Evolutionary conservation across 2,113 vertebrate species (phyloP), one percentile per base, ranked within the genome.

Genomic region (Ahaetulla prasina): DNA sequence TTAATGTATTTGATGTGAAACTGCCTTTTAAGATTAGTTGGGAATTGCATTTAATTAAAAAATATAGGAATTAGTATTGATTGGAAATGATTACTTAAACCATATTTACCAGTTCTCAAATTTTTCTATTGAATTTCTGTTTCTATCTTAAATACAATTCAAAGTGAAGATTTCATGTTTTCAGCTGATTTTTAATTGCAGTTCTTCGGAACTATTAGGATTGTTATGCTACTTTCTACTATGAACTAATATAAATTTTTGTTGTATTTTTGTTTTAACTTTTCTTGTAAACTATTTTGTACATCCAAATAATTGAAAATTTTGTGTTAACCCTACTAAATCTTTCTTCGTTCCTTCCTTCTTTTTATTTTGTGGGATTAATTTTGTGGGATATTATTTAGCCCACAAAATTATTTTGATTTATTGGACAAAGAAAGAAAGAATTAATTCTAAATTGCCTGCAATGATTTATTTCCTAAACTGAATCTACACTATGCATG

Each of bases 401-500:
- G 84, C 7, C 43, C 43, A 45, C 25, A 23, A 18, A 80, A 93
- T 43, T 63, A 87, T 89, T 0, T 8, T 90, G 63, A 25, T 63
- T 55, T 49, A 53, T 85, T 89, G 52, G 1, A n/a, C 1, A n/a
- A 91, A 95, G 92, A 55, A 49, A 93, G 55, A 80, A 80, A 30
- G 27, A 90, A 47, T 91, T 91, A 35, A 55, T 22, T 90, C 57
- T 39, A 35, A 35, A 80, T 80, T 95, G 85, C 85, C 84, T 95
- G 93, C 53, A 94, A 18, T 25, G 95, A 91, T 85, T 95, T 93
- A 96, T 96, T 97, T 92, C 94, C 95, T 96, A 95, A 95, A 92
- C 87, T 93, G 95, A 95, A 94, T 90, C 88, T 6, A 94, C 57
- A 93, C 85, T 94, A 53, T 95, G 94, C 90, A 95, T 93, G 95